Conservation (phyloP, 2,113 vertebrate species). For the Micronycteris hirsuta region DNA sequence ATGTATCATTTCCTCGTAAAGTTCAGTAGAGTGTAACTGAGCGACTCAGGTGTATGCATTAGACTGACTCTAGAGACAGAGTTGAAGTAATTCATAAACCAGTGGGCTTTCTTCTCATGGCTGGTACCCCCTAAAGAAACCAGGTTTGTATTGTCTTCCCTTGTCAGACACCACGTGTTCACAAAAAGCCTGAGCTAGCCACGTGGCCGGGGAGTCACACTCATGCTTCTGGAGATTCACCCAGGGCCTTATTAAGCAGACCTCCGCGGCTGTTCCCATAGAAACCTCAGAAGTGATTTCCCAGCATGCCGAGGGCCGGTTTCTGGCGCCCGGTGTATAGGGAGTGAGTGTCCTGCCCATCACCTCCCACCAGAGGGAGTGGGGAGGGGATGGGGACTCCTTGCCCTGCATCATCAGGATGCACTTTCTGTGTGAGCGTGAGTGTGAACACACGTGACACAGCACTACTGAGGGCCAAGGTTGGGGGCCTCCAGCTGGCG, state of each 20-base stretch:
- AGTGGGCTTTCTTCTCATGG: neutral
- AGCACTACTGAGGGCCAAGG: neutral
- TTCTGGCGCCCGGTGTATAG: neutral
- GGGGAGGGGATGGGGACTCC: neutral
- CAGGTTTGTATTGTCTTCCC: neutral
- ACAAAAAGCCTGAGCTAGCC: neutral
- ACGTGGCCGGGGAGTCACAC: neutral
- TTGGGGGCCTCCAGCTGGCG: neutral
- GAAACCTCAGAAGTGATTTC: neutral
- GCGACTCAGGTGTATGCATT: neutral
- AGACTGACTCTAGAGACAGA: neutral
- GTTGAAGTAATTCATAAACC: neutral
- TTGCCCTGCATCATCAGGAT: neutral
- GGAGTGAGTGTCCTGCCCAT: neutral
- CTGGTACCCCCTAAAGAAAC: neutral
- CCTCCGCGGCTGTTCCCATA: neutral
- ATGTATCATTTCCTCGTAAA: neutral
- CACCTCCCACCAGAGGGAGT: neutral
- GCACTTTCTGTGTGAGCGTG: neutral
- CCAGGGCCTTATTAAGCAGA: neutral
- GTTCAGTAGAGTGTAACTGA: neutral
- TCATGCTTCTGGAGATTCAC: neutral
- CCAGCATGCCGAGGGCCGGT: neutral
- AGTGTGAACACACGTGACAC: neutral
- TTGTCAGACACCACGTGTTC: neutral